phyloP scores from a whole-genome alignment of 2,797 vertebrate genomes.

The Hylomyscus alleni region DNA sequence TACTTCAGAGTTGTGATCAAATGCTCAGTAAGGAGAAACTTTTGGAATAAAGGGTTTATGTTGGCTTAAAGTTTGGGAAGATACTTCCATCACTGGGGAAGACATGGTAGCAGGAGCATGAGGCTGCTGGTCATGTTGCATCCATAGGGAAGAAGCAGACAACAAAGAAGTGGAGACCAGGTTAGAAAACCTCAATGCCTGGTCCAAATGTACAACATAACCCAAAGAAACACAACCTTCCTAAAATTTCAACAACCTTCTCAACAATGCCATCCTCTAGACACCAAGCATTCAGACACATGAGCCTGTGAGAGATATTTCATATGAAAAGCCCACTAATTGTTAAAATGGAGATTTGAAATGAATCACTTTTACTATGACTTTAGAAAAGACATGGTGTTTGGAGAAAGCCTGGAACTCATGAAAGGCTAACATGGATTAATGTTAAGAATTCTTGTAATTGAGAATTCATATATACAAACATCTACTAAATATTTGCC shows the following conservation, averaged over 20 bases:
- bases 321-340: not conserved
- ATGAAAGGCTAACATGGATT: not conserved
- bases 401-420: not conserved
- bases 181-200: not conserved
- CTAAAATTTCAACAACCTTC: not conserved
- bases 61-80: not conserved
- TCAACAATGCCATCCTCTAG: not conserved
- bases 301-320: not conserved
- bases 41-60: not conserved
- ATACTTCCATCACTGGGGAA: not conserved
- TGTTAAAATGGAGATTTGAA: not conserved
- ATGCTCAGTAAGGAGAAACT: not conserved
- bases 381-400: not conserved
- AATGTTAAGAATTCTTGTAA: constrained; percentile 8
- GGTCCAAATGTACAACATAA: not conserved
- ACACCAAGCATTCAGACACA: not conserved
- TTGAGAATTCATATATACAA: not conserved
- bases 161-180: not conserved
- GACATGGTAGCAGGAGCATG: not conserved
- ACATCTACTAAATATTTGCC: not conserved
- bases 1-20: not conserved
- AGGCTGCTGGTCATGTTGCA: not conserved
- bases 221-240: not conserved
- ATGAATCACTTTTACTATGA: constrained; percentile 1
- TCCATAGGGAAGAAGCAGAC: not conserved